Evolutionary conservation across 2,113 vertebrate species (phyloP), one percentile per base, ranked within the genome.

Genomic region (Tringa solitaria): DNA sequence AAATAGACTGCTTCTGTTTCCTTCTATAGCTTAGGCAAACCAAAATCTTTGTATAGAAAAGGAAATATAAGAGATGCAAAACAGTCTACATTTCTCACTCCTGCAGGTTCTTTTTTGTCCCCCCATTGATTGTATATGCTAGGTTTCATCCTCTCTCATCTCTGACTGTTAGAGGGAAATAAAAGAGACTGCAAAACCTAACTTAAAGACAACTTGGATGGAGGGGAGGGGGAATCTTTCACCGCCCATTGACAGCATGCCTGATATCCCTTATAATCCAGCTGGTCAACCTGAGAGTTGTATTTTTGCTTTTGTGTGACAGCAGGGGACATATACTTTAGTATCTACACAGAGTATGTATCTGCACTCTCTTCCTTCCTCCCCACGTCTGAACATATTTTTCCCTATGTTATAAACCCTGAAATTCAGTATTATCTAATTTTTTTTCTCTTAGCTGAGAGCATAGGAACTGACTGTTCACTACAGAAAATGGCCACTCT

Each of bases 1-100:
- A 97, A 97, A 96, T 95, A 96, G 93, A 67, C 86, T 79, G 69
- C 82, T 91, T 95, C 79, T 95, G 63, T 94, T 96, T 95, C 94
- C 46, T 89, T 92, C 83, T 95, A 51, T 77, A 96, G 92, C 75
- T 72, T 87, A 90, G 46, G 65, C 87, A 97, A 93, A 95, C 63
- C 48, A 72, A 93, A 94, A 45, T 69, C 75, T 91, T 87, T 94
- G 65, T 91, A 46, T 63, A 87, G 89, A 43, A 96, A 85, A 94
- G 79, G 70, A 90, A 93, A 74, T 69, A 32, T 8, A 50, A 90
- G 53, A 54, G 19, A 65, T 87, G 37, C 61, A 61, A 83, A 90
- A 22, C 53, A 77, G 37, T 91, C 68, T 65, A 32, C 28, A 33
- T 84, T 84, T 84, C 33, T 80, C 75, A 89, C 59, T 94, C 85